Evolutionary conservation across 2,888 invertebrate species (phyloP).

Genomic region (Alsophila aescularia): DNA sequence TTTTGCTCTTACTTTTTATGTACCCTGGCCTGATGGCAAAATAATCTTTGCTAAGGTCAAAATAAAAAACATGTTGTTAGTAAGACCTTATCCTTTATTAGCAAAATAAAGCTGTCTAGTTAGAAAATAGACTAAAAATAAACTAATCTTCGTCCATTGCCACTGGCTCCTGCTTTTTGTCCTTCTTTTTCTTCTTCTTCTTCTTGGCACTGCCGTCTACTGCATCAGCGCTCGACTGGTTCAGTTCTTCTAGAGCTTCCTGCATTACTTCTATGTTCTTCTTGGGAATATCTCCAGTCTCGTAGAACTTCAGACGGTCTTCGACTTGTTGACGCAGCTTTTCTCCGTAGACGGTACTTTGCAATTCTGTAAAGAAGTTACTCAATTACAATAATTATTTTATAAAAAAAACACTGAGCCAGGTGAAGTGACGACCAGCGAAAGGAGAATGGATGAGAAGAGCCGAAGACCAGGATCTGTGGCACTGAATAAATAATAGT

Average conservation of each 20-base stretch:
- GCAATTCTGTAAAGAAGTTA: conserved; percentile 72
- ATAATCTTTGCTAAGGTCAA: neutral
- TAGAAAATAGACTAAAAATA: neutral
- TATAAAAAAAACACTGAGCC: too few relatives aligned
- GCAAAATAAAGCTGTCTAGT: conserved; percentile 1
- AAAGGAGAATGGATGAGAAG: too few relatives aligned
- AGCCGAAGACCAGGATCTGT: too few relatives aligned
- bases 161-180: conserved; percentile 8
- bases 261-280: conserved; percentile 97
- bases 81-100: conserved; percentile 4
- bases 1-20: too few relatives aligned
- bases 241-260: conserved; percentile 88
- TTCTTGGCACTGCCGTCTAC: conserved; percentile 69
- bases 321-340: conserved; percentile 93
- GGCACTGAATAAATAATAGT: too few relatives aligned
- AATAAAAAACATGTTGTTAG: neutral
- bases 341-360: conserved; percentile 89
- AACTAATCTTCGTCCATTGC: conserved; percentile 22
- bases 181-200: conserved; percentile 49
- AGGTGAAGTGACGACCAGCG: too few relatives aligned
- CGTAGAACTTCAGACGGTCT: conserved; percentile 93
- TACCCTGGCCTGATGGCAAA: too few relatives aligned
- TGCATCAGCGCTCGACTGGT: conserved; percentile 23
- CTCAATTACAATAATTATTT: neutral
- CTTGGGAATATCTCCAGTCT: conserved; percentile 93